These are phyloP conservation scores for Hedychridium roseum DNA, from an alignment of 2,888 invertebrate genomes.

Conservation along the genomic window DNA sequence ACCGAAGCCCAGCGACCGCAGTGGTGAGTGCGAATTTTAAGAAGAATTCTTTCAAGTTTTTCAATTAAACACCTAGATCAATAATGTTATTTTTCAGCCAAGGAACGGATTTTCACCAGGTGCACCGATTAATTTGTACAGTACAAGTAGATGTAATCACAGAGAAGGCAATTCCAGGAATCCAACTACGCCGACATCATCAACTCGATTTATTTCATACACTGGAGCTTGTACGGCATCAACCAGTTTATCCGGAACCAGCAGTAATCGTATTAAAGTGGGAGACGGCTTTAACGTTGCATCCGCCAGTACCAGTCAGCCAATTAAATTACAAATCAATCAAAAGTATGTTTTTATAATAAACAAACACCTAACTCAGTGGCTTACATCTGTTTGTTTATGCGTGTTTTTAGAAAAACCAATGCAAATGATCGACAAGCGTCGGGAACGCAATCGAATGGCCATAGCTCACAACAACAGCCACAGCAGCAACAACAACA, in stretches of 20 bases:
- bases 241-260: conserved; percentile 42
- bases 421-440: conserved; percentile 46
- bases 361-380: neutral
- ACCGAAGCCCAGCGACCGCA: conserved; percentile 52
- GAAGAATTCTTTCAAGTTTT: no score
- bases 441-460: no score
- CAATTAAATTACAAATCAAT: conserved; percentile 57
- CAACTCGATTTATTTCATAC: conserved; percentile 54
- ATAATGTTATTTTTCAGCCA: conserved; percentile 34
- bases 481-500: no score
- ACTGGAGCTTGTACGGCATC: conserved; percentile 41
- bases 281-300: conserved; percentile 48
- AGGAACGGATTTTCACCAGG: conserved; percentile 56
- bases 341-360: conserved; percentile 39
- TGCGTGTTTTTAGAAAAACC: conserved; percentile 39
- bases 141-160: conserved; percentile 48
- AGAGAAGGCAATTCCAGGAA: conserved; percentile 47
- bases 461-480: no score
- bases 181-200: conserved; percentile 51
- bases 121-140: conserved; percentile 58
- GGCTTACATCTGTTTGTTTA: neutral
- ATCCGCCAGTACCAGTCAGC: conserved; percentile 44
- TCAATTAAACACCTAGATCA: no score
- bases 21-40: conserved; percentile 36
- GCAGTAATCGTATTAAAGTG: conserved; percentile 51